Evolutionary conservation across 2,113 vertebrate genomes (phyloP), one percentile per base, ranked within the genome.

Genomic region (Campylomormyrus tamandua): DNA sequence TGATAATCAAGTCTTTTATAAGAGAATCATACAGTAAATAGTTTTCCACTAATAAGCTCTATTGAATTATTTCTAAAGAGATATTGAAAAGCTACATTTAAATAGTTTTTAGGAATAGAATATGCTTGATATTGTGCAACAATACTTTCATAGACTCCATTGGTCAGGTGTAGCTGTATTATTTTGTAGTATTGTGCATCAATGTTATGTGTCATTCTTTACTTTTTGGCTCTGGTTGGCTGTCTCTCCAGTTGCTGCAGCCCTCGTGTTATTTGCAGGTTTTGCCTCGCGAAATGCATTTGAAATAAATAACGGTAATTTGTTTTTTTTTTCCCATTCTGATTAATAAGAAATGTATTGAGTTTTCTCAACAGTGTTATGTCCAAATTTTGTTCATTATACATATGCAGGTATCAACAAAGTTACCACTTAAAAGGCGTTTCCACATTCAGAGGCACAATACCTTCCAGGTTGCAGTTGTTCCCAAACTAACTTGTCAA

Each of bases 31-130:
- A 87, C 27, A 87, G 85, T 53, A 87, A 35, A 35, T 87, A 53
- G 85, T 87, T 87, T 87, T 87, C n/a, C 85, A 87, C 85, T 87
- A 87, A 87, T 87, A 35, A 87, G 85, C n/a, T 52, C 85, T 53
- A 87, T 53, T 87, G 85, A 87, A 53, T 53, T 56, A 87, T 53
- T 87, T 87, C 49, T 31, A 87, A 56, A 42, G 50, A 35, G 31
- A 56, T 53, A 19, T 21, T 5, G 50, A 87, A 56, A 53, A 53
- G 85, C 85, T 87, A 35, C 85, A 87, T 46, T 84, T 84, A 48
- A 84, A 46, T 53, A 56, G 13, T 87, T 84, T 84, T 24, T 84
- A 48, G 21, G 21, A 39, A 48, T 53, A 53, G 49, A 53, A 35
- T 53, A 39, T 87, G 27, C 85, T 53, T 84, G 83, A 53, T 53